A percentile compares a stretch with the other conserved stretches of the same genome.
Evolutionary conservation across 2,888 invertebrate species (phyloP).

Genomic region (Thymelicus lineola): DNA sequence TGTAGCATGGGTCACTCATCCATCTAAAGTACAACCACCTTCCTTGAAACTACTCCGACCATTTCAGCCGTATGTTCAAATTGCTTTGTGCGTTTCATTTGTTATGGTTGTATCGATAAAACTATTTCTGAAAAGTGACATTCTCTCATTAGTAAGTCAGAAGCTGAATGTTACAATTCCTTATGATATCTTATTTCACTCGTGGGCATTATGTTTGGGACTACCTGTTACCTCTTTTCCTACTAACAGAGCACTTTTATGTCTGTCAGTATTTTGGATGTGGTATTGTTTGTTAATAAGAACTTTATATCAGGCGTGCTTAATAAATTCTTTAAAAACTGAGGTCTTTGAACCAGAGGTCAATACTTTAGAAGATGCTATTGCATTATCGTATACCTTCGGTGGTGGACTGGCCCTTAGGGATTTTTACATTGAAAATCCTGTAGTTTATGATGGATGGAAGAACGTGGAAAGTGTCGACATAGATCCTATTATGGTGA

Average conservation of each 20-base stretch:
- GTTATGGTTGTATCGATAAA: constrained; percentile 54
- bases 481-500: constrained; percentile 51
- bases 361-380: constrained; percentile 61
- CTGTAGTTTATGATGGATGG: constrained; percentile 62
- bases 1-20: constrained; percentile 67
- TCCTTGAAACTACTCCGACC: constrained; percentile 69
- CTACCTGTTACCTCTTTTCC: constrained; percentile 59
- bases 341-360: constrained; percentile 59
- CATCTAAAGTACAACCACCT: constrained; percentile 56
- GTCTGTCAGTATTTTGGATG: constrained; percentile 63
- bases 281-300: constrained; percentile 71
- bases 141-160: constrained; percentile 47
- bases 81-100: constrained; percentile 59
- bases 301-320: constrained; percentile 68
- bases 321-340: constrained; percentile 67
- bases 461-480: constrained; percentile 52
- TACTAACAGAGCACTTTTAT: constrained; percentile 53
- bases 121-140: constrained; percentile 52
- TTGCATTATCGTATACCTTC: constrained; percentile 58
- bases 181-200: constrained; percentile 49
- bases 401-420: constrained; percentile 65
- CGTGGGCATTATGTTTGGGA: constrained; percentile 64
- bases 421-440: constrained; percentile 65
- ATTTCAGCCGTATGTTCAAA: constrained; percentile 53
- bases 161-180: constrained; percentile 42